These are phyloP conservation scores for Gallinago jamesoni DNA, from an alignment of 2,113 vertebrate species.

Conservation along the genomic window DNA sequence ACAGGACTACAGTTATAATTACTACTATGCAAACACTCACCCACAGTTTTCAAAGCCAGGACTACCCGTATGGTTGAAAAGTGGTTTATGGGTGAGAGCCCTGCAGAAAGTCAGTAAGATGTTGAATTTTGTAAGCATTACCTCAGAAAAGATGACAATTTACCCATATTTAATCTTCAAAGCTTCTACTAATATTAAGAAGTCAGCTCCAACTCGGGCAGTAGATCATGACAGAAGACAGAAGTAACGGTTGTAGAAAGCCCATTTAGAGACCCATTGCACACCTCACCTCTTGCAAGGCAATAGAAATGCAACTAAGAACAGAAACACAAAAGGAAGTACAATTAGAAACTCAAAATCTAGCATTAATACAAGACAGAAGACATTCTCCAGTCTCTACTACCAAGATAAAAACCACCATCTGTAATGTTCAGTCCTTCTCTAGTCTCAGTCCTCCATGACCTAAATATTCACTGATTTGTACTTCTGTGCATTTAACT, in stretches of 20 bases:
- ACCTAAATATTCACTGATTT: constrained; percentile 42
- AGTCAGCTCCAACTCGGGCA: not conserved
- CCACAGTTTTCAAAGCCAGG: not conserved
- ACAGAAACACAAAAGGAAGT: not conserved
- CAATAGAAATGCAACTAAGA: not conserved
- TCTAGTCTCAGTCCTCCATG: not conserved
- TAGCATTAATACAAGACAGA: not conserved
- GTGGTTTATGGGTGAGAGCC: not conserved
- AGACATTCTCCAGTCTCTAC: not conserved
- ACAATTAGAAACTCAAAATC: not conserved
- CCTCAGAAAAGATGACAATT: not conserved
- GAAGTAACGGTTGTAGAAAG: not conserved
- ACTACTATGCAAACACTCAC: not conserved
- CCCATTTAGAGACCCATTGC: not conserved
- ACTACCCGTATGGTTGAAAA: not conserved
- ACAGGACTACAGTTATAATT: not conserved
- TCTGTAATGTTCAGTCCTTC: not conserved
- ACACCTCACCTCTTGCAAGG: not conserved
- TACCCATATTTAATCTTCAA: not conserved
- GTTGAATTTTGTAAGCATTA: not conserved
- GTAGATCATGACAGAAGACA: not conserved
- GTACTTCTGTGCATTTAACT: not conserved
- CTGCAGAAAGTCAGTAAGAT: not conserved
- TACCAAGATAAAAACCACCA: not conserved
- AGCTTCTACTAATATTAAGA: not conserved